These are phyloP conservation scores for Piprites chloris DNA, from an alignment of 2,113 vertebrate species.

Conservation along the genomic window DNA sequence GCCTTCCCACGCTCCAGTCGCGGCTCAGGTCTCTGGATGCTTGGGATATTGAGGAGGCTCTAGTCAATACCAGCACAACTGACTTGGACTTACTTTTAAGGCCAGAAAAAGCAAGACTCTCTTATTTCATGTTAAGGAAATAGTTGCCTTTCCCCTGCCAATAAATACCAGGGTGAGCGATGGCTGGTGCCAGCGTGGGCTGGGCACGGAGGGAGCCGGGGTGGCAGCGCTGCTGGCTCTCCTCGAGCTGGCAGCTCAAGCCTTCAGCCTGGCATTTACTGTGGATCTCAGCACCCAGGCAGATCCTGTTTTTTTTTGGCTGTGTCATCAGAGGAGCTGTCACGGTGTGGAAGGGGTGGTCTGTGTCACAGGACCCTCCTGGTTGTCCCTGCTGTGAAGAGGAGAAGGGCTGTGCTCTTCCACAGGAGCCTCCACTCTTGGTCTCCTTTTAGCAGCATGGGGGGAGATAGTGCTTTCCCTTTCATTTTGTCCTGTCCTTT, in stretches of 20 bases:
- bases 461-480: neutral
- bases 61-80: accelerated
- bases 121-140: neutral
- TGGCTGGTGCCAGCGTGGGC: neutral
- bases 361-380: neutral
- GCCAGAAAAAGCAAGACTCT: neutral
- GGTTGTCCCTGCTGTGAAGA: no score
- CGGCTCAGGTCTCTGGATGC: neutral
- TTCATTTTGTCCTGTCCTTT: neutral
- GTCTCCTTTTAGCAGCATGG: no score
- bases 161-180: accelerated
- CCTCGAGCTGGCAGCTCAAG: neutral
- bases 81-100: neutral
- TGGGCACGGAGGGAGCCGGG: neutral
- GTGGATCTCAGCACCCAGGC: neutral
- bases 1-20: neutral
- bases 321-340: accelerated
- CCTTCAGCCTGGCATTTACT: neutral
- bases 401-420: neutral
- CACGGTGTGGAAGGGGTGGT: accelerated
- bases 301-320: neutral
- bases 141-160: neutral
- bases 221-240: neutral
- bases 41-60: neutral
- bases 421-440: neutral